Conservation (phyloP, 2,797 vertebrate genomes). For the Mormyrus hasselquistii region DNA sequence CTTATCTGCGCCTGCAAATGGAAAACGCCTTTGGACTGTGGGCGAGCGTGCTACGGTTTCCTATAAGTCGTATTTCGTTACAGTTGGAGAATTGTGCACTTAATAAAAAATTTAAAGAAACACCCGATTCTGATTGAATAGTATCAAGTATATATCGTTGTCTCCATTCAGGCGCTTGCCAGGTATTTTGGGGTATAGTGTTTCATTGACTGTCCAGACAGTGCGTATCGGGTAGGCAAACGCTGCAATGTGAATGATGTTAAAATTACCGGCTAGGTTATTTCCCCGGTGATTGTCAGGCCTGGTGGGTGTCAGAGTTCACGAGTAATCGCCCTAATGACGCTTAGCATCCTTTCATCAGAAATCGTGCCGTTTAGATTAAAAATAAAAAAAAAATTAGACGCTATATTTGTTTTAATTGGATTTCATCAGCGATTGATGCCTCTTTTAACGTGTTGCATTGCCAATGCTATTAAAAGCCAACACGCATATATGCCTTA, state of each 20-base stretch:
- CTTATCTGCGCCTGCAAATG: not conserved
- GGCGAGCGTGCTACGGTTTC: not conserved
- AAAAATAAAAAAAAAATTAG: not conserved
- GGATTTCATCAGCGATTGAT: not conserved
- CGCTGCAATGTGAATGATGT: not conserved
- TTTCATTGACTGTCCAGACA: not conserved
- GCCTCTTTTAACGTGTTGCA: not conserved
- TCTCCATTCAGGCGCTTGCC: not conserved
- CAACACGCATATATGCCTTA: not conserved
- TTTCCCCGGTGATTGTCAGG: not conserved
- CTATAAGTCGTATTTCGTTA: not conserved
- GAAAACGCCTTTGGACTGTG: not conserved
- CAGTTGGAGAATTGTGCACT: not conserved
- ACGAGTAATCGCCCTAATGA: not conserved
- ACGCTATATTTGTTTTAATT: not conserved
- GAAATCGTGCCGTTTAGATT: not conserved
- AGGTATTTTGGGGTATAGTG: not conserved
- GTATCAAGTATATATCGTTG: not conserved
- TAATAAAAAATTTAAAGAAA: constrained; percentile 5
- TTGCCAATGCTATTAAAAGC: not conserved
- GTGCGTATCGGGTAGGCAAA: not conserved
- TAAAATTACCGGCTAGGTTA: not conserved
- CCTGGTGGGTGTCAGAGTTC: not conserved
- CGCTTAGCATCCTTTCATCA: not conserved
- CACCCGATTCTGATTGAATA: not conserved